A percentile compares a stretch with the other conserved stretches of the same genome.
Evolutionary conservation across 2,113 vertebrate genomes (phyloP).

Genomic region (Hemichromis elongatus): DNA sequence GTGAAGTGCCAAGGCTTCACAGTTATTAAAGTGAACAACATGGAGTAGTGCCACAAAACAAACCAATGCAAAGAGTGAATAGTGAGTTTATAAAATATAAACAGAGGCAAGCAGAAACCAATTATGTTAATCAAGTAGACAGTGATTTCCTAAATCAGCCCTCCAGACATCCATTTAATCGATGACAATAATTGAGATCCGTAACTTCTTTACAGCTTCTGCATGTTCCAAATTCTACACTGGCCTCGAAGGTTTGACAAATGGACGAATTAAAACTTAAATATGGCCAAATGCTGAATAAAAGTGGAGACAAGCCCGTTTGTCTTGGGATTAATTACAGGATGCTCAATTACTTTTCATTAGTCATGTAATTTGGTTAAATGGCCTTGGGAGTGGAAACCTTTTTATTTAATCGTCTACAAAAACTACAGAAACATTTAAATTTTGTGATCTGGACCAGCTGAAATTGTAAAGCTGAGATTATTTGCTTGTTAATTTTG

Average conservation of each 20-base stretch:
- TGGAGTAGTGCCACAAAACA: background rate
- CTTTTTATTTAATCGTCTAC: constrained; percentile 6
- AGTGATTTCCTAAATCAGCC: background rate
- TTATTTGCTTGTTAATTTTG: background rate
- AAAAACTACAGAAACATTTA: background rate
- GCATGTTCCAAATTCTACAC: background rate
- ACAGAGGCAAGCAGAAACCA: background rate
- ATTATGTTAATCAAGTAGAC: background rate
- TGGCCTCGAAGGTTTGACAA: constrained; percentile 10
- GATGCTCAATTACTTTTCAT: constrained; percentile 61
- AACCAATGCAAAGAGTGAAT: background rate
- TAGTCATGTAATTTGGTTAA: constrained; percentile 40
- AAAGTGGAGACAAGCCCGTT: constrained; percentile 33
- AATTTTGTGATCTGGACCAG: background rate
- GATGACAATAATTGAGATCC: background rate
- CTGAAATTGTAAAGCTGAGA: background rate
- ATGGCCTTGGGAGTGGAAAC: constrained; percentile 19
- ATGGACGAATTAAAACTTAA: constrained; percentile 39
- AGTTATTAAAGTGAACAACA: background rate
- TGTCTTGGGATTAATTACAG: constrained; percentile 55
- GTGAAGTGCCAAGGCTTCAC: background rate
- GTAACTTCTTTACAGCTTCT: background rate
- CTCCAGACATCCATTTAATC: background rate
- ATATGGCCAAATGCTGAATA: constrained; percentile 33
- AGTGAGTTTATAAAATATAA: background rate